Base-by-base conservation (phyloP, 1,140 invertebrate genomes). In the Apis laboriosa region DNA sequence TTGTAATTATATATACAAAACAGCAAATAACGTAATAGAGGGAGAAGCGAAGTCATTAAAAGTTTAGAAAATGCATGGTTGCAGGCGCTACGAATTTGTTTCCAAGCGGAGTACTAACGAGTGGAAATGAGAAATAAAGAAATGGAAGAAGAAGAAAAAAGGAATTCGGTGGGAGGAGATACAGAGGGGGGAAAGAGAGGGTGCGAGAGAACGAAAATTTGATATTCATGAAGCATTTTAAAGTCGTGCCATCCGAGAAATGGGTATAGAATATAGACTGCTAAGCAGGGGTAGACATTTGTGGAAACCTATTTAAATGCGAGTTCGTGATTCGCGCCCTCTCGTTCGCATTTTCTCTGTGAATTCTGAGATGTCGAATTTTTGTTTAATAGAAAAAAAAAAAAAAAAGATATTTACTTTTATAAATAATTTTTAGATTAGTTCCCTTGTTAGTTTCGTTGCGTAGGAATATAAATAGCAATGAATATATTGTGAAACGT, bases 211-310 rank as follows among this genome's bases (percentile, higher is more conserved):
- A 86, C 61, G 86, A 89, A 90, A 86, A 91, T 91, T 91, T 90
- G 86, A 91, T 89, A 91, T 90, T 91, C 90, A 90, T 91, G 89
- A 90, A 88, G 88, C 85, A 90, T 90, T 91, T 89, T 89, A 89
- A 88, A 90, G 86, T 87, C 86, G 71, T 85, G 84, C 80, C 88
- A 74, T 77, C 72, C 72, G 78, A 78, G 79, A 86, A 86, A 88
- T 90, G 83, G 85, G 43, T 83, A 89, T 56, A 77, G 77, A 87
- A 77, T 83, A 61, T 87, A 86, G 72, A 80, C 78, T 71, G 84
- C 66, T 89, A 90, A 89, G 77, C 73, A 56, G 64, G 77, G 73
- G 78, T 78, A 86, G 82, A 90, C 84, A 88, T 89, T 83, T 88
- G 80, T 67, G 81, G 79, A 86, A 89, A 87, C 82, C 88, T 87